Percentiles rank a stretch among this genome's conserved stretches.
Evolutionary conservation across 2,113 vertebrate genomes (phyloP).

Genomic region (Mellivora capensis): DNA sequence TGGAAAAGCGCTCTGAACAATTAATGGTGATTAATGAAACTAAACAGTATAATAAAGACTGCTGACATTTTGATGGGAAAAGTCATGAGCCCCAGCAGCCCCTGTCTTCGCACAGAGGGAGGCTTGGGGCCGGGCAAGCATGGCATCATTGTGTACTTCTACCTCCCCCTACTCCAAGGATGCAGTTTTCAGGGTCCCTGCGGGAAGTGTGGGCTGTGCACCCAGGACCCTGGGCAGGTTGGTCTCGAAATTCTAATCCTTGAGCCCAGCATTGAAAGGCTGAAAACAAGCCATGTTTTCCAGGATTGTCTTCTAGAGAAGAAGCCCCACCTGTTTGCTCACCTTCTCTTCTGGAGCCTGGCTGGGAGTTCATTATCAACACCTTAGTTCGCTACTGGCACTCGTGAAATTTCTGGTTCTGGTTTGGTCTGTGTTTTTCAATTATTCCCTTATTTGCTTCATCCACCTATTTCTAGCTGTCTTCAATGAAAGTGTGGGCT

Average conservation of each 20-base stretch:
- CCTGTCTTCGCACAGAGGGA: neutral
- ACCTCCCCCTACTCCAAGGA: too few species aligned
- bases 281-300: neutral
- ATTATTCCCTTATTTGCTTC: neutral
- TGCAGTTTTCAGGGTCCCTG: neutral
- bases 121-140: neutral
- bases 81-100: neutral
- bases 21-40: constrained; percentile 51
- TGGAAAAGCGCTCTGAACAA: constrained; percentile 21
- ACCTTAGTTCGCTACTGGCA: neutral
- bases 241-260: too few species aligned
- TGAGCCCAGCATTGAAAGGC: rapidly evolving
- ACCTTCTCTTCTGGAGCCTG: neutral
- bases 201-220: neutral
- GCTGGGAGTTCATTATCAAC: rapidly evolving
- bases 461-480: neutral
- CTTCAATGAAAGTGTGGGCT: neutral
- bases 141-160: rapidly evolving
- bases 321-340: neutral
- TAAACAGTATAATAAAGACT: constrained; percentile 40
- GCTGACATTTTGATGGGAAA: neutral
- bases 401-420: rapidly evolving
- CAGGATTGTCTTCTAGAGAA: neutral
- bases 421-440: neutral
- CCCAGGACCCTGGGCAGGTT: rapidly evolving